Evolutionary conservation across 2,888 invertebrate species (phyloP), one percentile per base, ranked within the genome.

Genomic region (Listrodromus nycthemerus): DNA sequence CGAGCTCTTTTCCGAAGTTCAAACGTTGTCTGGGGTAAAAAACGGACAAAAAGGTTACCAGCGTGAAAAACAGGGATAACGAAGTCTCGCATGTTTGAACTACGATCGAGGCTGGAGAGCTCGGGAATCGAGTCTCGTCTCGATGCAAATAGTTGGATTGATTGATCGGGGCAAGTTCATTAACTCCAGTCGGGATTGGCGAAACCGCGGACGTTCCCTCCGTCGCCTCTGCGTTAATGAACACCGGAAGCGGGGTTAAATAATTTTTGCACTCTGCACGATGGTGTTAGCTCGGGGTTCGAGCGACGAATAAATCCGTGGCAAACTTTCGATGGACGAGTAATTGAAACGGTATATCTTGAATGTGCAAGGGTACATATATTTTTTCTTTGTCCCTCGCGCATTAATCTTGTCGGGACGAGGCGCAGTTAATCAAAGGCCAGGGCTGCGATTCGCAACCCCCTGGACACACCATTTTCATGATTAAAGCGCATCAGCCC

Each of bases 401-500:
- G 13, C 13, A 58, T 58, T 30, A 21, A 55, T 21, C 55, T 55
- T 21, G 21, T 1, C 55, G 45, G 10, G 50, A 69, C 63, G 48
- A 73, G 45, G 13, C 2, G 16, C n/a, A 30, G 41, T 71, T 77
- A 73, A 77, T 77, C 71, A 82, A 77, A 61, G 50, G 21, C 58
- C 30, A n/a, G 21, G 50, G 33, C 7, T 30, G 63, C 74, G 45
- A n/a, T 69, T 78, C 41, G 73, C 61, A 41, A 61, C 45, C 52
- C 52, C 45, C 45, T 41, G 63, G 37, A 33, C 66, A 58, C 69
- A 52, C 78, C 73, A 78, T 82, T 74, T 63, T 61, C 27, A 65
- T 69, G 69, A 82, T 78, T 78, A 78, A 78, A 82, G 78, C 74
- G 63, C n/a, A 69, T 74, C 74, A 67, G 52, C 45, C 37, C 63